phyloP scores from a whole-genome alignment of 2,113 vertebrate genomes.

The Callaeas wilsoni region DNA sequence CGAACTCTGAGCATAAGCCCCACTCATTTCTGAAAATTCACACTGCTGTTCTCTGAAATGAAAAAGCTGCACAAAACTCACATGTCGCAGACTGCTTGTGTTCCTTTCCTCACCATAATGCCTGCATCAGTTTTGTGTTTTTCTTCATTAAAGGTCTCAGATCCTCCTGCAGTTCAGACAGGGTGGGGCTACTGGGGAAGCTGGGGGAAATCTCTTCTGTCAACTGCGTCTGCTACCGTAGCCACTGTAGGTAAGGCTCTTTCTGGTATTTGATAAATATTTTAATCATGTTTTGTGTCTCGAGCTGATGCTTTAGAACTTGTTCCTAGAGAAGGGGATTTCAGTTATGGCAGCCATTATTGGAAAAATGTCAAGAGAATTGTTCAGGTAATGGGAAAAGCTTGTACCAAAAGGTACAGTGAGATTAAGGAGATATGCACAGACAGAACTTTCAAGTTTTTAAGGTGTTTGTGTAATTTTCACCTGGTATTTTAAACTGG shows the following conservation, averaged over 20 bases:
- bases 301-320: not conserved
- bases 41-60: not conserved
- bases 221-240: conserved; percentile 91
- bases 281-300: not conserved
- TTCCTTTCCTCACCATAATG: not conserved
- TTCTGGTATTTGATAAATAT: not conserved
- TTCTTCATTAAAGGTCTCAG: conserved; percentile 58
- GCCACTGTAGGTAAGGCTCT: conserved; percentile 88
- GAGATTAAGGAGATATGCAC: not conserved
- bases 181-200: conserved; percentile 96
- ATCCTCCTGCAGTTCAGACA: conserved; percentile 72
- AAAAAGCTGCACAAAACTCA: not conserved
- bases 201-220: conserved; percentile 93
- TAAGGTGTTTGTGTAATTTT: not conserved
- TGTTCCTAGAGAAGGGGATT: not conserved
- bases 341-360: not conserved
- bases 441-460: not conserved
- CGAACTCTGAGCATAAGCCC: not conserved
- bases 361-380: conserved; percentile 5
- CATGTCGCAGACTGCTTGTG: not conserved
- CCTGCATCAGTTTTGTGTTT: not conserved
- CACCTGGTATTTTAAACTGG: not conserved
- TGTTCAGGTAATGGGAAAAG: not conserved
- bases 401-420: not conserved
- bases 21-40: not conserved